Conservation (phyloP, 2,888 invertebrate species). For the Pristionchus fissidentatus region DNA sequence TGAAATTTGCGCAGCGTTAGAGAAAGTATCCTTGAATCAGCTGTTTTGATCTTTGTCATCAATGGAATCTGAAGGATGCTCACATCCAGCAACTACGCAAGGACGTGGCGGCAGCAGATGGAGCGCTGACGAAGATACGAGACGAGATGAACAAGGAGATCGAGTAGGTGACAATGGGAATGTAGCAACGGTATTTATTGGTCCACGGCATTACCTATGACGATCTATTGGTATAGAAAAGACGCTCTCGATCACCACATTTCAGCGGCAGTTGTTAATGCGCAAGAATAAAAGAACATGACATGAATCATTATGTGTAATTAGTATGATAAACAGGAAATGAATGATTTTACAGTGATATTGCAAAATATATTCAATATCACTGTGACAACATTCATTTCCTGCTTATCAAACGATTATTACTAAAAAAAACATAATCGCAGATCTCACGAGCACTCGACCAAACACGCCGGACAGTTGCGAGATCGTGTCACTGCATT, state of each 20-base stretch:
- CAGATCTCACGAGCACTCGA: neutral
- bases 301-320: no score
- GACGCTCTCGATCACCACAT: no score
- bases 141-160: conserved; percentile 11
- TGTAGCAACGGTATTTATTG: neutral
- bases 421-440: neutral
- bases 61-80: neutral
- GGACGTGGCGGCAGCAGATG: conserved; percentile 13
- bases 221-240: no score
- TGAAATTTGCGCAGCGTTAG: no score
- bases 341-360: no score
- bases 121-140: neutral
- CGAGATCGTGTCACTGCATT: neutral
- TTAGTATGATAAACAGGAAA: no score
- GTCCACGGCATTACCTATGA: no score
- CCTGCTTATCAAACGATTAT: neutral
- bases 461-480: neutral
- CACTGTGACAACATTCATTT: no score
- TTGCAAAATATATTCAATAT: no score
- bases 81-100: conserved; percentile 28
- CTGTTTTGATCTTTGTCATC: neutral
- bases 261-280: no score
- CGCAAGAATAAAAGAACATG: no score
- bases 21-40: no score
- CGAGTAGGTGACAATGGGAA: neutral